Evolutionary conservation across 2,113 vertebrate species (phyloP).

Genomic region (Microtus montanus): DNA sequence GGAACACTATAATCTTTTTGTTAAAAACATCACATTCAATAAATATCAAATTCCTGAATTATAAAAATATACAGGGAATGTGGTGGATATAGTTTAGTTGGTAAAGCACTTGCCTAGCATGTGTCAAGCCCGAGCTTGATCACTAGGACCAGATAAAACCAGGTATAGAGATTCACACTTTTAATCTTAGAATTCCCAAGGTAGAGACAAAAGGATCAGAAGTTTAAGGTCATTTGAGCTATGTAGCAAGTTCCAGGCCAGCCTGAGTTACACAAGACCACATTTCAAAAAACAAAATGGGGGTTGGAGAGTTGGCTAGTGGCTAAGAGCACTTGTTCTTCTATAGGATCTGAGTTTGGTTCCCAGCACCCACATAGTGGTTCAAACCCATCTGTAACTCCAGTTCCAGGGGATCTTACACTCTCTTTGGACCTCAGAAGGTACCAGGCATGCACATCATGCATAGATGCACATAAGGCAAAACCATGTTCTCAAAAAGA

Average conservation of each 20-base stretch:
- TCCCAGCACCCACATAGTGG: background rate
- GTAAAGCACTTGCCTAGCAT: background rate
- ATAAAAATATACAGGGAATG: background rate
- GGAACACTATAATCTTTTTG: background rate
- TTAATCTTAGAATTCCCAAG: background rate
- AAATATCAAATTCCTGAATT: background rate
- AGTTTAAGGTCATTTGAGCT: background rate
- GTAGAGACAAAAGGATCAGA: background rate
- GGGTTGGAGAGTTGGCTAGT: background rate
- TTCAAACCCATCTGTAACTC: background rate
- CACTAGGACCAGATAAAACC: background rate
- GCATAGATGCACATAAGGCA: background rate
- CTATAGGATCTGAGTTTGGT: background rate
- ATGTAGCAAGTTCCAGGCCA: background rate
- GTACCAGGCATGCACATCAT: background rate
- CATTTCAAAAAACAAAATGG: background rate
- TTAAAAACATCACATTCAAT: background rate
- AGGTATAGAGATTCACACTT: background rate
- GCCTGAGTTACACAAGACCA: background rate
- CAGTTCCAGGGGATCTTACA: background rate
- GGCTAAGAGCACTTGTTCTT: background rate
- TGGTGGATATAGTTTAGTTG: background rate
- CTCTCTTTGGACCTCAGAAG: background rate
- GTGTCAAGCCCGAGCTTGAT: background rate
- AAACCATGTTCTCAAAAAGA: background rate